Conservation (phyloP, 2,797 vertebrate genomes). For the Miichthys miiuy region DNA sequence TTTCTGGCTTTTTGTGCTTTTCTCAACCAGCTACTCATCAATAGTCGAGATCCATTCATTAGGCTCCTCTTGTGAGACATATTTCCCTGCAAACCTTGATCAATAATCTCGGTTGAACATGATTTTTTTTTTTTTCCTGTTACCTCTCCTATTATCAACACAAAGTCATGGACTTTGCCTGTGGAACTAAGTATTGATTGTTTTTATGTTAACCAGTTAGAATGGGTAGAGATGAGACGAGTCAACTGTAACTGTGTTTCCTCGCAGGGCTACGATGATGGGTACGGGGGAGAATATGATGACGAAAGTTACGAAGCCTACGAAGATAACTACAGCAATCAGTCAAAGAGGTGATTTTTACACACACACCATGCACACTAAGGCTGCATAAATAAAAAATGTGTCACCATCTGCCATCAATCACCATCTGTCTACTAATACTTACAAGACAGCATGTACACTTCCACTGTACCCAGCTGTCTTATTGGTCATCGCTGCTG, state of each 20-base stretch:
- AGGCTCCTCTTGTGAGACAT: constrained; percentile 67
- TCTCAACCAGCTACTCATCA: constrained; percentile 49
- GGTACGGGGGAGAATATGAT: constrained; percentile 96
- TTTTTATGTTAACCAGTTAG: constrained; percentile 65
- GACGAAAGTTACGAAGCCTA: constrained; percentile 94
- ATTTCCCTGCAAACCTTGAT: constrained; percentile 66
- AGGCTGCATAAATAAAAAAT: background rate
- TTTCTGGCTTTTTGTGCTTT: constrained; percentile 32
- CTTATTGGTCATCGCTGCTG: background rate
- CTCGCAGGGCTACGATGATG: constrained; percentile 93
- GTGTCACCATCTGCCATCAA: background rate
- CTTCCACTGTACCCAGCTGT: constrained; percentile 21
- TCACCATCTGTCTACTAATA: constrained; percentile 25
- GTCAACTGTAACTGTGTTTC: constrained; percentile 19
- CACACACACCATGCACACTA: background rate
- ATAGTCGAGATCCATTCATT: constrained; percentile 62
- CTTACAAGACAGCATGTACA: constrained; percentile 14
- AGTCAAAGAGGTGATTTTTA: constrained; percentile 91
- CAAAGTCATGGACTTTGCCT: constrained; percentile 68
- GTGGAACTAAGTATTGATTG: constrained; percentile 74
- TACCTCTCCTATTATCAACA: constrained; percentile 52
- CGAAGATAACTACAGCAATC: constrained; percentile 92
- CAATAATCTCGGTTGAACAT: constrained; percentile 72
- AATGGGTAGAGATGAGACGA: constrained; percentile 34
- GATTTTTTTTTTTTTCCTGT: constrained; percentile 43